Evolutionary conservation across 1,140 invertebrate genomes (phyloP).

Genomic region (Mya arenaria): DNA sequence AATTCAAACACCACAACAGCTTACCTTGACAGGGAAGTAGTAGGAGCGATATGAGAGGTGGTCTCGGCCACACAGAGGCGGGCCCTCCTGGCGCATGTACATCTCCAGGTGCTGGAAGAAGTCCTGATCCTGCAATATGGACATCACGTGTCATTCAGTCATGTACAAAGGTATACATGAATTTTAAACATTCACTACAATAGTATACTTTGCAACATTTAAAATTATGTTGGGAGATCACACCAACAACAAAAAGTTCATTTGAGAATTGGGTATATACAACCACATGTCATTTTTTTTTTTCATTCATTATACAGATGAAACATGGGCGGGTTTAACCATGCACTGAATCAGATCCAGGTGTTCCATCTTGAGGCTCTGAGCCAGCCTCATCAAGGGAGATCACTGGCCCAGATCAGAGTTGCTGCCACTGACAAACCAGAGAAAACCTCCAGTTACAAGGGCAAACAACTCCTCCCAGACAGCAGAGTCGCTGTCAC

Average conservation of each 20-base stretch:
- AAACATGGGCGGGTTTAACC: no score
- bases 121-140: conserved; percentile 91
- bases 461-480: neutral
- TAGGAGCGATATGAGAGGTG: conserved; percentile 98
- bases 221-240: no score
- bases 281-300: no score
- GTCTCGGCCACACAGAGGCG: conserved; percentile 97
- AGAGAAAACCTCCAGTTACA: conserved; percentile 44
- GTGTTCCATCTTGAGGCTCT: conserved; percentile 34
- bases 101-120: conserved; percentile 99
- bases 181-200: no score
- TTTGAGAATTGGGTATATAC: no score
- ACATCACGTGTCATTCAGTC: neutral
- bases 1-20: conserved; percentile 22
- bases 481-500: conserved; percentile 16
- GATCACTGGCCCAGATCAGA: conserved; percentile 33
- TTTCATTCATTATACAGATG: no score
- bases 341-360: conserved; percentile 39
- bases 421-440: conserved; percentile 8
- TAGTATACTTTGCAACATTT: no score
- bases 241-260: no score
- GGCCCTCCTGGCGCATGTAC: conserved; percentile 99
- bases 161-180: no score
- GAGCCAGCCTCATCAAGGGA: conserved; percentile 5
- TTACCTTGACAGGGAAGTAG: conserved; percentile 98